Evolutionary conservation across 2,888 invertebrate genomes (phyloP).

Genomic region (Eilema caniola): DNA sequence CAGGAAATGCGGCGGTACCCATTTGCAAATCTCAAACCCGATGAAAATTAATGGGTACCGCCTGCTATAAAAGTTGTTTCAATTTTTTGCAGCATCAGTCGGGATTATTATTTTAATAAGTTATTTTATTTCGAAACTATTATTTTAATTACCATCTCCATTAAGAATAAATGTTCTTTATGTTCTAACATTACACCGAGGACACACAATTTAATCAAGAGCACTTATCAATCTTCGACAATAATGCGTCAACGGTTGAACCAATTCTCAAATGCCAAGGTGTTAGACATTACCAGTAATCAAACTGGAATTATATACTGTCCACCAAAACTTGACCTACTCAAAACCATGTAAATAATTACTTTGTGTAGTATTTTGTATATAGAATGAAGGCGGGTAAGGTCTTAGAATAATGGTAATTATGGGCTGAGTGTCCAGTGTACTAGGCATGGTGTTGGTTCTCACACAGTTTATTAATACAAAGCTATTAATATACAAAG

Average conservation of each 20-base stretch:
- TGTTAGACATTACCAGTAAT: conserved; percentile 60
- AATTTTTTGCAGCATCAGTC: too few relatives aligned
- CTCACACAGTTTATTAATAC: conserved; percentile 58
- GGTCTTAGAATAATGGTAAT: conserved; percentile 30
- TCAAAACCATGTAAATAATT: conserved; percentile 26
- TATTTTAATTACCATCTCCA: background rate
- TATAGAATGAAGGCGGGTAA: conserved; percentile 12
- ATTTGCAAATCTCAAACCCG: too few relatives aligned
- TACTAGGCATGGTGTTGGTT: conserved; percentile 44
- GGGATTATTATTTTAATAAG: too few relatives aligned
- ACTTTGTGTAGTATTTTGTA: background rate
- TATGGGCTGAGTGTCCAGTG: conserved; percentile 41
- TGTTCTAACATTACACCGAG: conserved; percentile 49
- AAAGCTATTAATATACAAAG: conserved; percentile 54
- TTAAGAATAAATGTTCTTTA: conserved; percentile 2
- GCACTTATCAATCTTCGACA: conserved; percentile 64
- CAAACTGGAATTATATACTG: conserved; percentile 60
- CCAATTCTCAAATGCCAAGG: conserved; percentile 78
- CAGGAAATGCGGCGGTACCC: too few relatives aligned
- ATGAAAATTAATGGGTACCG: too few relatives aligned
- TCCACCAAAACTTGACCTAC: conserved; percentile 59
- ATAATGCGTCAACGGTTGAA: conserved; percentile 55
- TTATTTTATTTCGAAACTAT: too few relatives aligned
- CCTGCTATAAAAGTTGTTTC: too few relatives aligned
- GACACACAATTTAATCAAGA: conserved; percentile 53